Evolutionary conservation across 2,113 vertebrate genomes (phyloP).

Genomic region (Myotis davidii): DNA sequence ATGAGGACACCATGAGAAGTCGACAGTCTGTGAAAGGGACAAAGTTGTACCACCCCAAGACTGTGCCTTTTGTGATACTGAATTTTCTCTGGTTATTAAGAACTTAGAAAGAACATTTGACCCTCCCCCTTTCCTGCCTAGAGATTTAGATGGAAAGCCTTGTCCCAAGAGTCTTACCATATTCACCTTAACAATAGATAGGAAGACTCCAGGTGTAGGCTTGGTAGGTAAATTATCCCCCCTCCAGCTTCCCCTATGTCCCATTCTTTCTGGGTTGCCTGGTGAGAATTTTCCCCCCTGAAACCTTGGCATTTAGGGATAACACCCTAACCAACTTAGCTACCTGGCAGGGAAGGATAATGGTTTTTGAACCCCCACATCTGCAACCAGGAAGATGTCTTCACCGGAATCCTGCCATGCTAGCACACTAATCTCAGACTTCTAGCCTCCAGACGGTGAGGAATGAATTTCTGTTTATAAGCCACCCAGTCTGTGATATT

Average conservation of each 20-base stretch:
- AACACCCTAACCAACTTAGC: background rate
- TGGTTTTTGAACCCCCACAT: background rate
- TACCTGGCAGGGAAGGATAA: background rate
- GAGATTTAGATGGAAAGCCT: background rate
- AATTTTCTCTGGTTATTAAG: background rate
- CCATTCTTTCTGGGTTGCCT: background rate
- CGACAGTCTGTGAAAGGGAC: background rate
- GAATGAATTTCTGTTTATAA: background rate
- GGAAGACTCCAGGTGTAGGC: background rate
- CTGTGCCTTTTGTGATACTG: background rate
- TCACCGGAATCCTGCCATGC: background rate
- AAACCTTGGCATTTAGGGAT: background rate
- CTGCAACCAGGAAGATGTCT: background rate
- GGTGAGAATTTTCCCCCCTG: background rate
- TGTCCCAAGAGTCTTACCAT: background rate
- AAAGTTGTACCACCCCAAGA: background rate
- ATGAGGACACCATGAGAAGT: background rate
- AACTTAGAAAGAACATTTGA: background rate
- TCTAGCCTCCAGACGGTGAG: background rate
- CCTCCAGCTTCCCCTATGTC: background rate
- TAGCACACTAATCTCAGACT: background rate
- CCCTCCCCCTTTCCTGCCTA: background rate
- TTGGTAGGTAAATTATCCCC: background rate
- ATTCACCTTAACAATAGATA: background rate
- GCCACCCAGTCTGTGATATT: background rate